Conservation (phyloP, 2,113 vertebrate species). For the Cottus gobio region DNA sequence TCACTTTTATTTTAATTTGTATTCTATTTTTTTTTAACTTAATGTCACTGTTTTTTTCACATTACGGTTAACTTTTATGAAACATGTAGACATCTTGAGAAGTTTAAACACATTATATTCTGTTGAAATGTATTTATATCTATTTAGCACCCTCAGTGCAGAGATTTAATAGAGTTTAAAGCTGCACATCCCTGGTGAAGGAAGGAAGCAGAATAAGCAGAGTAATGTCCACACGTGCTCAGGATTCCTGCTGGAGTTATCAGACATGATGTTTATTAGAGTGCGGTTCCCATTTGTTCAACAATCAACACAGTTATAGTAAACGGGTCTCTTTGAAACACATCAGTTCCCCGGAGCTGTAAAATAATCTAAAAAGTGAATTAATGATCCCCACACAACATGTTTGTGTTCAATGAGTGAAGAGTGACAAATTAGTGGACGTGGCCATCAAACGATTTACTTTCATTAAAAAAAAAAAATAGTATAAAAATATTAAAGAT, state of each 20-base stretch:
- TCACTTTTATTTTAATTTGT: too few species aligned
- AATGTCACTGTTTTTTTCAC: neutral
- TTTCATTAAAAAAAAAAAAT: neutral
- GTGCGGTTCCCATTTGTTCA: constrained; percentile 6
- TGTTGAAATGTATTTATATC: neutral
- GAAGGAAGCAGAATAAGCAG: neutral
- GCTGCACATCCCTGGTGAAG: neutral
- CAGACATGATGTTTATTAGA: constrained; percentile 17
- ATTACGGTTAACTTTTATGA: neutral
- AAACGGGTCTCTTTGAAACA: neutral
- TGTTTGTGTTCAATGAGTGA: neutral
- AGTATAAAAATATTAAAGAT: neutral
- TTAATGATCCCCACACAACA: neutral
- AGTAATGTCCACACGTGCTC: too few species aligned
- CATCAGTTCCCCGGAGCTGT: neutral
- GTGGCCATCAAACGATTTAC: neutral
- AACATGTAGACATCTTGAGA: neutral
- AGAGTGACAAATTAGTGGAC: neutral
- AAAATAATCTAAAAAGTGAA: neutral
- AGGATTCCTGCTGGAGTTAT: neutral
- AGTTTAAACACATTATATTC: neutral
- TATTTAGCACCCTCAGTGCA: neutral
- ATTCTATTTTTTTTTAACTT: neutral
- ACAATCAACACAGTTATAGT: neutral
- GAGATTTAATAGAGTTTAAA: neutral